Base-by-base conservation (phyloP, 2,113 vertebrate species). In the Ailurus styani region DNA sequence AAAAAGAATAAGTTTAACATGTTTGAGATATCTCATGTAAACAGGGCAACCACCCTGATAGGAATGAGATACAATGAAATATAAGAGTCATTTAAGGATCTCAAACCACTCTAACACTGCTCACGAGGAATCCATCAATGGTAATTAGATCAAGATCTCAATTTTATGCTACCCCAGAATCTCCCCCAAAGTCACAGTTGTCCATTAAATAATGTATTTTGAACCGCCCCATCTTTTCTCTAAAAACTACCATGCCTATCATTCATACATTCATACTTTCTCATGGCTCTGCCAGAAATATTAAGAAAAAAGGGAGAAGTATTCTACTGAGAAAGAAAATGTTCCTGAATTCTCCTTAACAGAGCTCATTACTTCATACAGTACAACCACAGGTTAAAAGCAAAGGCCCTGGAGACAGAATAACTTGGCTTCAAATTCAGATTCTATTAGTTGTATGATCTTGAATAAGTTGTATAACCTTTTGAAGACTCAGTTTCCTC, bases 271-370 rank as follows among this genome's bases (percentile, higher is more conserved):
- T 73, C 66, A 79, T 82, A 95, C 77, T 96, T 95, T 57, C 84
- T 83, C 47, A 57, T 78, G 54, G 70, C 45, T 97, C 47, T 79
- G 25, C 68, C 3, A 93, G 54, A 82, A 55, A 27, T 64, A 79
- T 45, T 81, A n/a, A 50, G 45, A 75, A 88, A 77, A 75, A 75
- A 64, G 0, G 37, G 4, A 29, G 73, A 21, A 18, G 17, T 13
- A 55, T 7, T 91, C 73, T 83, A 86, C 10, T 37, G 45, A 90
- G 68, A 94, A 95, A 97, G 40, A 94, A 95, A 97, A 40, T 86
- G 37, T 29, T 81, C 21, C 78, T 84, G 5, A 94, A 57, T 92
- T 93, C n/a, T 93, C 34, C 84, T 78, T 64, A 89, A 72, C 20
- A 75, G 66, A 93, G 62, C 12, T 23, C 15, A 90, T 83, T 47